A percentile compares a stretch with the other conserved stretches of the same genome.
These are phyloP conservation scores for Heliothis subflexa DNA, from an alignment of 1,140 invertebrate genomes.

Conservation along the genomic window DNA sequence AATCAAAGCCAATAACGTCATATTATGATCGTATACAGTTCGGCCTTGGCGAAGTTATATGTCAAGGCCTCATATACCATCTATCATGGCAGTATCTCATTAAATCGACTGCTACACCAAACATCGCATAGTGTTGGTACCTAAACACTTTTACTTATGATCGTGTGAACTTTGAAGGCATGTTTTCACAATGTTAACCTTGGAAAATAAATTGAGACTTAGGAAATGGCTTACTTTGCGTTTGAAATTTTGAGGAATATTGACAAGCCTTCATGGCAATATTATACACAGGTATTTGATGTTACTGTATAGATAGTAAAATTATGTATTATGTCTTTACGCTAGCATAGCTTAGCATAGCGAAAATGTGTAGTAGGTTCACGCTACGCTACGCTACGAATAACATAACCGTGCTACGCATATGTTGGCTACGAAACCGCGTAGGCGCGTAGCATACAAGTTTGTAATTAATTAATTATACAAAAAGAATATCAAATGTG, in stretches of 20 bases:
- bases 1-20: neutral
- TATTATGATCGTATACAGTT: neutral
- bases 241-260: neutral
- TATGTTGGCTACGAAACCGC: constrained; percentile 30
- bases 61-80: constrained; percentile 35
- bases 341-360: too few species aligned
- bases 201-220: neutral
- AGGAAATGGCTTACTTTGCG: neutral
- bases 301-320: too few species aligned
- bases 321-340: too few species aligned
- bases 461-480: constrained; percentile 8
- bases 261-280: neutral
- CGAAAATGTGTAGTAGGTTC: neutral
- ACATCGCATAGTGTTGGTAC: constrained; percentile 7
- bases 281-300: neutral
- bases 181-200: neutral
- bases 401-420: constrained; percentile 38
- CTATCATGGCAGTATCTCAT: constrained; percentile 36
- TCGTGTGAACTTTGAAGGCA: neutral
- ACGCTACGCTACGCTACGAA: constrained; percentile 10
- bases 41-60: constrained; percentile 24
- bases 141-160: neutral
- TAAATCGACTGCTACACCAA: constrained; percentile 13
- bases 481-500: too few species aligned
- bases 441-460: constrained; percentile 31